These are phyloP conservation scores for Drosophila macrospina DNA, from an alignment of 2,888 invertebrate species.

Conservation along the genomic window DNA sequence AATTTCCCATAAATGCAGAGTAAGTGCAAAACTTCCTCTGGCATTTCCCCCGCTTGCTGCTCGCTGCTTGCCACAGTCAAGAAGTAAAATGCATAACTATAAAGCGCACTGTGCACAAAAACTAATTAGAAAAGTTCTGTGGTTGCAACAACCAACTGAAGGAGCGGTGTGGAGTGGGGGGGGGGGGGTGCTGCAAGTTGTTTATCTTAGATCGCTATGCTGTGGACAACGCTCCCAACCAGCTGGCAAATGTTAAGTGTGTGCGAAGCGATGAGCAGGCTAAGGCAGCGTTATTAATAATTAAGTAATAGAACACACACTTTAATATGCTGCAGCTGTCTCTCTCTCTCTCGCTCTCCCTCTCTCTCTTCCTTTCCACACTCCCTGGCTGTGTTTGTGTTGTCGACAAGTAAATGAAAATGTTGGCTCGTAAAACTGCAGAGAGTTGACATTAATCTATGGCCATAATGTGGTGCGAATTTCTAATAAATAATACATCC, in stretches of 20 bases:
- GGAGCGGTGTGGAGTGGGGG: neutral
- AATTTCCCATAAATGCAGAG: slow-evolving; percentile 45
- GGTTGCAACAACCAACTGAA: slow-evolving; percentile 15
- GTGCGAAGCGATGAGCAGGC: slow-evolving; percentile 41
- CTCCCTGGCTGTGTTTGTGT: neutral
- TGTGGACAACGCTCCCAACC: slow-evolving; percentile 47
- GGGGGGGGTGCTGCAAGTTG: slow-evolving; percentile 23
- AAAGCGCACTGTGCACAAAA: slow-evolving; percentile 71
- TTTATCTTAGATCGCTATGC: slow-evolving; percentile 42
- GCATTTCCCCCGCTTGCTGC: slow-evolving; percentile 4
- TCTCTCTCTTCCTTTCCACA: neutral
- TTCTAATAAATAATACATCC: slow-evolving; percentile 15
- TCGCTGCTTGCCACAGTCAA: slow-evolving; percentile 48
- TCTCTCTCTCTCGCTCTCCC: neutral
- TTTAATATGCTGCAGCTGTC: slow-evolving; percentile 31
- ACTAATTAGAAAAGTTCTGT: slow-evolving; percentile 77
- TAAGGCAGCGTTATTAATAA: slow-evolving; percentile 65
- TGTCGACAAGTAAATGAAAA: slow-evolving; percentile 39
- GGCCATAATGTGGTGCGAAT: slow-evolving; percentile 24
- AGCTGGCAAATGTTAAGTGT: slow-evolving; percentile 44
- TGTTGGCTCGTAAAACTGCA: slow-evolving; percentile 29
- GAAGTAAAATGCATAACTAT: slow-evolving; percentile 73
- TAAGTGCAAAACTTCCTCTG: slow-evolving; percentile 28
- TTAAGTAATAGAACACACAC: slow-evolving; percentile 70
- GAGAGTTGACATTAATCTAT: slow-evolving; percentile 22